These are phyloP conservation scores for Crossocerus cetratus DNA, from an alignment of 2,888 invertebrate species.

Conservation along the genomic window DNA sequence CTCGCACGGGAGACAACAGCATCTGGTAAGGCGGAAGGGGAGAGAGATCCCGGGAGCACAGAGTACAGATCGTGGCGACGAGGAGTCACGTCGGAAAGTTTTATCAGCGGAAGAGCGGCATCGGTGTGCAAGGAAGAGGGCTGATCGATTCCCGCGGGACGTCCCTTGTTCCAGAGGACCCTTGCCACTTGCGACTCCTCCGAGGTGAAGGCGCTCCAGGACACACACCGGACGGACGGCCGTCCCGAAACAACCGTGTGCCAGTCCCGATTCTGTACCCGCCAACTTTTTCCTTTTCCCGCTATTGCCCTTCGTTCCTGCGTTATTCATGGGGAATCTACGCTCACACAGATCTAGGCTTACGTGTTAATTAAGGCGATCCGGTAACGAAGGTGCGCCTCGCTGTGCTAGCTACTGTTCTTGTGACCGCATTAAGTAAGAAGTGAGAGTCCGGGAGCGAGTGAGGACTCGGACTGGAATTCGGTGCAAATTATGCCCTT, in stretches of 20 bases:
- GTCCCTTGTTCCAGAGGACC: neutral
- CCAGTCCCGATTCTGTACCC: neutral
- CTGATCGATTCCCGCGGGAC: neutral
- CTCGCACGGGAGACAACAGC: too few relatives aligned
- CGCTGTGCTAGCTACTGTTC: slow-evolving; percentile 11
- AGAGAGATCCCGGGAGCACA: too few relatives aligned
- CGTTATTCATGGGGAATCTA: slow-evolving; percentile 20
- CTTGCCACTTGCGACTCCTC: neutral
- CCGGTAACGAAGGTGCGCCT: neutral
- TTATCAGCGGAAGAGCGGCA: neutral
- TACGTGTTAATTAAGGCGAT: slow-evolving; percentile 37
- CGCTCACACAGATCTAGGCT: neutral
- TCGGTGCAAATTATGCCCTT: slow-evolving; percentile 35
- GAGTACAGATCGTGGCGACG: too few relatives aligned
- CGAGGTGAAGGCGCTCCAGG: neutral
- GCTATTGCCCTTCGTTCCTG: neutral
- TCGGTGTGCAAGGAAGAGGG: neutral
- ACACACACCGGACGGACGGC: neutral
- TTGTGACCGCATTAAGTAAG: slow-evolving; percentile 18
- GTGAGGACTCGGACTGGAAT: slow-evolving; percentile 3
- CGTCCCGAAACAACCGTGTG: neutral
- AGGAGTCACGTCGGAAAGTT: neutral
- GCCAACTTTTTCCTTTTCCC: neutral
- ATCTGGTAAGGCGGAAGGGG: too few relatives aligned
- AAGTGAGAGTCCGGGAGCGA: slow-evolving; percentile 4